These are phyloP conservation scores for Penaeus chinensis DNA, from an alignment of 1,140 invertebrate species.

Conservation along the genomic window DNA sequence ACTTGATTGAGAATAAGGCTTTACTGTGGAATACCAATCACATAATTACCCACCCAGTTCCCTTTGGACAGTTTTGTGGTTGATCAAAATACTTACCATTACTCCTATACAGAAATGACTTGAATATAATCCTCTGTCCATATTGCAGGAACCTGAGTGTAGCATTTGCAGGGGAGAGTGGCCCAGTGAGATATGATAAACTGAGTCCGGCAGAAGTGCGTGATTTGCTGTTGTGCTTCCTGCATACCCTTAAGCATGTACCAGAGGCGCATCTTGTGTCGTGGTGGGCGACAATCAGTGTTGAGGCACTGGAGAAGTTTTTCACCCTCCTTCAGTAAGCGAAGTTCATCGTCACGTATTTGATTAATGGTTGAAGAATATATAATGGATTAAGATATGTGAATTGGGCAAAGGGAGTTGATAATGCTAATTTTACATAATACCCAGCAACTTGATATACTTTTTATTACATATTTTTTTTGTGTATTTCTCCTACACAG, in stretches of 20 bases:
- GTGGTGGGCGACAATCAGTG: conserved; percentile 88
- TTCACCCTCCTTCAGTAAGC: conserved; percentile 85
- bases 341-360: conserved; percentile 46
- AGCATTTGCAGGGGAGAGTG: conserved; percentile 61
- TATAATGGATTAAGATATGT: no score
- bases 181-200: conserved; percentile 76
- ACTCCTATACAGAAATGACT: neutral
- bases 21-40: neutral
- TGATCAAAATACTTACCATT: no score
- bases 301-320: conserved; percentile 81
- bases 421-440: no score
- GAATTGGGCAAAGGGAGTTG: no score
- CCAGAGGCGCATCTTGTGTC: conserved; percentile 87
- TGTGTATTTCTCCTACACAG: conserved; percentile 70
- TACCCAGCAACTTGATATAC: neutral
- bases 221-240: conserved; percentile 89
- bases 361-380: neutral
- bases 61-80: no score
- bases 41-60: neutral
- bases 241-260: conserved; percentile 91
- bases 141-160: conserved; percentile 59
- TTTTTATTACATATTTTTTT: neutral
- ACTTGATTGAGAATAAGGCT: neutral
- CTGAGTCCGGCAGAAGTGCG: conserved; percentile 81
- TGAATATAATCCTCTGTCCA: neutral